These are phyloP conservation scores for Vannuccia rotundouncinata DNA, from an alignment of 2,888 invertebrate species.

Conservation along the genomic window DNA sequence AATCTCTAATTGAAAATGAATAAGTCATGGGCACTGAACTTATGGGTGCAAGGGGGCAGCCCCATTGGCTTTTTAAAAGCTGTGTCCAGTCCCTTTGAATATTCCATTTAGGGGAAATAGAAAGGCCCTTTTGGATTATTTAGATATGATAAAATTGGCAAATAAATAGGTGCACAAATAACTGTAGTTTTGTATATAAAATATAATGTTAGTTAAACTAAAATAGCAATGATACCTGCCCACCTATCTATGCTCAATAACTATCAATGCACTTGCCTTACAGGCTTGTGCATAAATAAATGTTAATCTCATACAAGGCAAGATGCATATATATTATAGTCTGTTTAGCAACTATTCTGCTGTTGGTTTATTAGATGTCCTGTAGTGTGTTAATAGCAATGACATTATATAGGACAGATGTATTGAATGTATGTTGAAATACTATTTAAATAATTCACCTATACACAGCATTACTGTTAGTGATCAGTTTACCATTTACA, in stretches of 20 bases:
- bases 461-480: neutral
- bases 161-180: neutral
- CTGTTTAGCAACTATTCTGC: neutral
- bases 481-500: neutral
- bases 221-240: too few relatives aligned
- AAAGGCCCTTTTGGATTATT: neutral
- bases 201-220: too few relatives aligned
- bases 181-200: neutral
- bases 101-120: neutral
- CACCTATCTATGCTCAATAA: too few relatives aligned
- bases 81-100: neutral
- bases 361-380: too few relatives aligned
- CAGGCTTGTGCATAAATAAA: too few relatives aligned
- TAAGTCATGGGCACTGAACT: neutral
- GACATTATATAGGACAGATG: neutral
- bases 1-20: neutral
- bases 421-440: neutral
- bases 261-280: too few relatives aligned
- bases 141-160: neutral
- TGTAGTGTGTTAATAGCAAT: too few relatives aligned
- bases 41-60: neutral
- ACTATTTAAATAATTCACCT: neutral
- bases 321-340: neutral
- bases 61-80: neutral
- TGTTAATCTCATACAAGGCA: neutral